Percentiles rank a stretch among this genome's conserved stretches.
Conservation (phyloP, 2,888 invertebrate species). For the Clitarchus hookeri region DNA sequence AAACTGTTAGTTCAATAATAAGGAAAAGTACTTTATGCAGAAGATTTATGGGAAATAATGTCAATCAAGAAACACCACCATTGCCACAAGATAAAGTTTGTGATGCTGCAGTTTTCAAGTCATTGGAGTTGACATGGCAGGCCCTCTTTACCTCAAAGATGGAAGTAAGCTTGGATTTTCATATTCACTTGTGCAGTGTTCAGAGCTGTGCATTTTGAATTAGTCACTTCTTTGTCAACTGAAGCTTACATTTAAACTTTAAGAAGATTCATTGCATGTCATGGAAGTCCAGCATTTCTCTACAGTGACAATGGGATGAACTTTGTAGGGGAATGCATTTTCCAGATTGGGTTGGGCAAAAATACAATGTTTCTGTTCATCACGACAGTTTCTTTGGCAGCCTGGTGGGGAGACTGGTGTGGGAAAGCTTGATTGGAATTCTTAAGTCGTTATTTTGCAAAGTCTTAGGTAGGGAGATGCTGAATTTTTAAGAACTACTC, state of each 20-base stretch:
- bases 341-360: no score
- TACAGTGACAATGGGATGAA: slow-evolving; percentile 11
- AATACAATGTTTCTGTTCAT: no score
- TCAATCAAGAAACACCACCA: background rate
- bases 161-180: background rate
- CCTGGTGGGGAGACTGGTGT: slow-evolving; percentile 56
- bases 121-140: slow-evolving; percentile 51
- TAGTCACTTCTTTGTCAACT: no score
- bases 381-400: slow-evolving; percentile 36
- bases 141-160: slow-evolving; percentile 49
- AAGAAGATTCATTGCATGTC: no score
- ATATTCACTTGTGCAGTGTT: no score
- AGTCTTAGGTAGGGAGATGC: slow-evolving; percentile 49
- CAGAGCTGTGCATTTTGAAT: no score
- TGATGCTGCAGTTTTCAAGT: slow-evolving; percentile 41
- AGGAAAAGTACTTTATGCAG: slow-evolving; percentile 11
- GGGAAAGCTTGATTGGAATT: slow-evolving; percentile 52
- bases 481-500: slow-evolving; percentile 47
- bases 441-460: slow-evolving; percentile 51
- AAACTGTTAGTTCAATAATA: background rate
- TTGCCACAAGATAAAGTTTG: background rate
- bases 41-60: background rate
- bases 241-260: no score
- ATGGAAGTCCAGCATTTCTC: slow-evolving; percentile 39
- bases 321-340: background rate